phyloP scores from a whole-genome alignment of 2,797 vertebrate species.

The Enteromius thamalakanensis region DNA sequence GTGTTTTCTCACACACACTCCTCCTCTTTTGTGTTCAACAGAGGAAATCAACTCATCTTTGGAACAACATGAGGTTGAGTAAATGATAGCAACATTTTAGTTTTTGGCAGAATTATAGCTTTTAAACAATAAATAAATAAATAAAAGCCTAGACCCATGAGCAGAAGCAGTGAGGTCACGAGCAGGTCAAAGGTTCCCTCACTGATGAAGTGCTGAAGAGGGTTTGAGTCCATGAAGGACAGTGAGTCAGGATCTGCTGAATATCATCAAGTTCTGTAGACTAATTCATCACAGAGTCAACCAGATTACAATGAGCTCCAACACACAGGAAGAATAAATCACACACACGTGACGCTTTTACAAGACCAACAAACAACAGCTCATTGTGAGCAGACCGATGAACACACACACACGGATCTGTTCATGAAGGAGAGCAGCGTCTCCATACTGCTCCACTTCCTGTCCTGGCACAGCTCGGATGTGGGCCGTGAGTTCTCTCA shows the following conservation, averaged over 20 bases:
- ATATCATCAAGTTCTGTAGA: neutral
- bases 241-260: neutral
- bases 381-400: constrained; percentile 24
- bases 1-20: neutral
- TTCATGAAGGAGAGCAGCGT: constrained; percentile 27
- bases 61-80: neutral
- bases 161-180: neutral
- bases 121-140: neutral
- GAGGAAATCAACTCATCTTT: neutral
- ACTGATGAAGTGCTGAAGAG: neutral
- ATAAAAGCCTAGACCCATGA: neutral
- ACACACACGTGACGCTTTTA: neutral
- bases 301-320: constrained; percentile 12
- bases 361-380: constrained; percentile 18
- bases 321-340: constrained; percentile 11
- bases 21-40: neutral
- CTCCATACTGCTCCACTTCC: constrained; percentile 44
- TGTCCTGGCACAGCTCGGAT: constrained; percentile 13
- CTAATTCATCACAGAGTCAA: neutral
- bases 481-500: constrained; percentile 13
- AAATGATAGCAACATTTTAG: neutral
- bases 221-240: neutral
- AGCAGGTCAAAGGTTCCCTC: neutral
- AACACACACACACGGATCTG: neutral
- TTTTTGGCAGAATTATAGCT: neutral